phyloP scores from a whole-genome alignment of 2,113 vertebrate genomes.

The Clarias gariepinus region DNA sequence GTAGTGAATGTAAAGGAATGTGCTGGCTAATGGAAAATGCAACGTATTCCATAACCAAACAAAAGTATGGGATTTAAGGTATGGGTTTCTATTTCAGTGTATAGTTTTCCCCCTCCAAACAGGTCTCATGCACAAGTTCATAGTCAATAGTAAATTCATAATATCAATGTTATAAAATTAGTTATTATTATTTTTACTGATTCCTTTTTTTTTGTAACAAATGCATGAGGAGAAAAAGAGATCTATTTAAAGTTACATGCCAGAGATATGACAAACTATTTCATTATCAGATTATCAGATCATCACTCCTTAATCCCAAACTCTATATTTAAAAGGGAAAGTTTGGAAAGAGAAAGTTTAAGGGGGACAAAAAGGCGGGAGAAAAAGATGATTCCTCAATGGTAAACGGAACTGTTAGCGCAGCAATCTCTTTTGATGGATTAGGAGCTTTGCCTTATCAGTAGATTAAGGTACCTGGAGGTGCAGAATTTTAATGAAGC shows the following conservation, averaged over 20 bases:
- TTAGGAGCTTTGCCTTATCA: conserved; percentile 72
- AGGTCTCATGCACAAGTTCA: not conserved
- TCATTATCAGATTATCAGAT: conserved; percentile 41
- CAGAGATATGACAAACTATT: conserved; percentile 25
- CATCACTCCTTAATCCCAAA: conserved; percentile 34
- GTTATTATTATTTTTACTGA: not conserved
- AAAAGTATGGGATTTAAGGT: not conserved
- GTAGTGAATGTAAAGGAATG: not conserved
- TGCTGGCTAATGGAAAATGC: not conserved
- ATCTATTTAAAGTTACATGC: not conserved
- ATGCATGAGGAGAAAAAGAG: not conserved
- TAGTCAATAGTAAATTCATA: not conserved
- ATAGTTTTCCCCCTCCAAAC: not conserved
- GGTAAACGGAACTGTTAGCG: conserved; percentile 63
- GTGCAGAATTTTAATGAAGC: conserved; percentile 63
- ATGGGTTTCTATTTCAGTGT: not conserved
- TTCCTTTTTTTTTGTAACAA: not conserved
- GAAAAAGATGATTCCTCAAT: conserved; percentile 58
- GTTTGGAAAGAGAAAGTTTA: conserved; percentile 54
- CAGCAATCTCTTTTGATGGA: conserved; percentile 64
- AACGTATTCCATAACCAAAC: not conserved
- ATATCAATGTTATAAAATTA: not conserved
- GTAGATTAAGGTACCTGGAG: conserved; percentile 67
- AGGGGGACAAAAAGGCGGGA: not conserved
- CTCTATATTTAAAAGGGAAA: conserved; percentile 37